Evolutionary conservation across 2,797 vertebrate species (phyloP).

Genomic region (Urosaurus nigricauda): DNA sequence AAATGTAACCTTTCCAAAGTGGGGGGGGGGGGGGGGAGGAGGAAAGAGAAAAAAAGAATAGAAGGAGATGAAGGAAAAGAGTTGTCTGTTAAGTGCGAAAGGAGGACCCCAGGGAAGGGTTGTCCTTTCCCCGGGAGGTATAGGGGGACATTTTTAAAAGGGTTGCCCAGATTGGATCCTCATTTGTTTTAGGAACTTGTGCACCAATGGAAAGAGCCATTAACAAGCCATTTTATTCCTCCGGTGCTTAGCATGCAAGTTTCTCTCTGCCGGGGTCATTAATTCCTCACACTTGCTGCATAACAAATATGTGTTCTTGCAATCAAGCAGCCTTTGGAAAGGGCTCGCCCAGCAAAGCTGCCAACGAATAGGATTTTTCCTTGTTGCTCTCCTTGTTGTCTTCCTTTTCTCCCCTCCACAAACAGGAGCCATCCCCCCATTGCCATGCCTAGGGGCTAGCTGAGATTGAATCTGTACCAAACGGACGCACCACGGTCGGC

Average conservation of each 20-base stretch:
- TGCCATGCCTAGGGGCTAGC: no score
- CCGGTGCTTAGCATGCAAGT: conserved; percentile 76
- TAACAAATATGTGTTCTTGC: conserved; percentile 79
- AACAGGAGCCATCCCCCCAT: neutral
- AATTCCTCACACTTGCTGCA: conserved; percentile 76
- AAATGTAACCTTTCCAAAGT: conserved; percentile 67
- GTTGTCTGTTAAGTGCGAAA: neutral
- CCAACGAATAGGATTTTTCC: conserved; percentile 37
- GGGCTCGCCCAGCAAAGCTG: conserved; percentile 47
- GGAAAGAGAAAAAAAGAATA: neutral
- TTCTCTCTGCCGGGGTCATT: conserved; percentile 72
- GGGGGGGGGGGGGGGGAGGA: neutral
- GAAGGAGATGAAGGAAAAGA: conserved; percentile 13
- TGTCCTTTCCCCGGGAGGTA: neutral
- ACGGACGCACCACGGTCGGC: no score
- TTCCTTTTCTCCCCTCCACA: conserved; percentile 5
- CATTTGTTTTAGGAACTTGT: neutral
- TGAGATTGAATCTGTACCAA: neutral
- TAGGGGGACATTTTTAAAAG: neutral
- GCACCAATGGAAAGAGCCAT: conserved; percentile 64
- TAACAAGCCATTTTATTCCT: conserved; percentile 63
- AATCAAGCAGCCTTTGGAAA: conserved; percentile 68
- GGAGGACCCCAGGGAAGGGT: neutral
- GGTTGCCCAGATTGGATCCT: neutral
- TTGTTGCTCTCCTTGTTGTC: neutral